A percentile compares a stretch with the other conserved stretches of the same genome.
These are phyloP conservation scores for Leucozona laternaria DNA, from an alignment of 2,888 invertebrate genomes.

Conservation along the genomic window DNA sequence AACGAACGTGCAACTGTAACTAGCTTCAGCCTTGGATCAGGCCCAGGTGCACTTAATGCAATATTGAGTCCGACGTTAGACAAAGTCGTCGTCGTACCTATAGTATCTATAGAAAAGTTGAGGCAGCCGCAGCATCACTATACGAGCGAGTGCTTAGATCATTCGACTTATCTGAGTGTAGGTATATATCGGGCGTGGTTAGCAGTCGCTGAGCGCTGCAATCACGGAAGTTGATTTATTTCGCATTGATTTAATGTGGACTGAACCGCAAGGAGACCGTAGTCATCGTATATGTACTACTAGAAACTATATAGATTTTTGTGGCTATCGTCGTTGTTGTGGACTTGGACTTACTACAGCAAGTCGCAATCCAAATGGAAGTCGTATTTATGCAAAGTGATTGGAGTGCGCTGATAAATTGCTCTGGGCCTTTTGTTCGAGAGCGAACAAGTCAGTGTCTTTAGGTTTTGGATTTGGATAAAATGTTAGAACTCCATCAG, in stretches of 20 bases:
- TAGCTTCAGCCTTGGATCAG: slow-evolving; percentile 67
- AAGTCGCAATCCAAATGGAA: slow-evolving; percentile 64
- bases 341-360: slow-evolving; percentile 15
- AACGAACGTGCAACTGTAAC: slow-evolving; percentile 38
- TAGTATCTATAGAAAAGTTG: slow-evolving; percentile 18
- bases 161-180: slow-evolving; percentile 14
- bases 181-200: slow-evolving; percentile 68
- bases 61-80: slow-evolving; percentile 51
- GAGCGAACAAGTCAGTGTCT: slow-evolving; percentile 44
- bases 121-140: background rate
- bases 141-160: slow-evolving; percentile 45
- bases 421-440: slow-evolving; percentile 67
- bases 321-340: slow-evolving; percentile 39
- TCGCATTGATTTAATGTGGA: slow-evolving; percentile 71
- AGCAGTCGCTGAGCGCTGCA: slow-evolving; percentile 63
- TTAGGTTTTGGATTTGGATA: slow-evolving; percentile 9
- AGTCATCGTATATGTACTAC: slow-evolving; percentile 16
- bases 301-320: slow-evolving; percentile 11
- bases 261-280: slow-evolving; percentile 28
- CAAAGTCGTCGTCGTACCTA: slow-evolving; percentile 26
- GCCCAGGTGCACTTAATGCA: slow-evolving; percentile 67
- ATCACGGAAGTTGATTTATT: slow-evolving; percentile 76
- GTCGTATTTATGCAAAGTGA: slow-evolving; percentile 74
- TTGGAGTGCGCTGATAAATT: slow-evolving; percentile 73
- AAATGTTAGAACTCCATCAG: slow-evolving; percentile 49